Base-by-base conservation (phyloP, 2,888 invertebrate species). In the Platycheirus rosarum region DNA sequence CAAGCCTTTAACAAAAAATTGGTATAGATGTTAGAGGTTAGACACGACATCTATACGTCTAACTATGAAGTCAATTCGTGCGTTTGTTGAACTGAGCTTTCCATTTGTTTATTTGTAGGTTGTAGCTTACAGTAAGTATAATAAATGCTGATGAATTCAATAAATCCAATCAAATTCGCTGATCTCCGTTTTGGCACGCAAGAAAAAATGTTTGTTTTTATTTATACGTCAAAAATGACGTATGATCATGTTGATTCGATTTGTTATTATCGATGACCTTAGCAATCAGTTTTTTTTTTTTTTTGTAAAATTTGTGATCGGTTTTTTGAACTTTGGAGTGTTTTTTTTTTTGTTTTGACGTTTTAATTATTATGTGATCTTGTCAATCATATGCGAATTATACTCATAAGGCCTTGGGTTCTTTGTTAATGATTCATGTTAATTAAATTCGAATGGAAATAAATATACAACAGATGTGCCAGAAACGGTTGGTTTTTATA, bases 301-400 rank as follows among this genome's bases (percentile, higher is more conserved):
- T 49, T 16, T 63, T 40, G 14, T 35, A 42, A 14, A n/a, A 20
- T n/a, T n/a, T n/a, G 48, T 35, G 65, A 51, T 65, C 35, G 49
- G 49, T 62, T 44, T 77, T 35, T 71, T 73, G 69, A 76, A 76
- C 75, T 63, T 18, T 70, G 26, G 16, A 68, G n/a, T n/a, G n/a
- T n/a, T n/a, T n/a, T n/a, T n/a, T n/a, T n/a, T n/a, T n/a, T 40
- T 37, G 5, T 51, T 11, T 23, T 32, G 16, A 5, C 55, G 11
- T 16, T 60, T 69, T 37, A 44, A 60, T 75, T 69, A 42, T 53
- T 20, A 53, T 63, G n/a, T 37, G 23, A 57, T 76, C 71, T 49
- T 23, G 71, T 63, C 16, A 42, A 76, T 40, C 26, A 26, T 16
- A 40, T 26, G 40, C 1, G 11, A 29, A 23, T 4, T 29, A 18